Evolutionary conservation across 2,113 vertebrate species (phyloP).

Genomic region (Indicator maculatus): DNA sequence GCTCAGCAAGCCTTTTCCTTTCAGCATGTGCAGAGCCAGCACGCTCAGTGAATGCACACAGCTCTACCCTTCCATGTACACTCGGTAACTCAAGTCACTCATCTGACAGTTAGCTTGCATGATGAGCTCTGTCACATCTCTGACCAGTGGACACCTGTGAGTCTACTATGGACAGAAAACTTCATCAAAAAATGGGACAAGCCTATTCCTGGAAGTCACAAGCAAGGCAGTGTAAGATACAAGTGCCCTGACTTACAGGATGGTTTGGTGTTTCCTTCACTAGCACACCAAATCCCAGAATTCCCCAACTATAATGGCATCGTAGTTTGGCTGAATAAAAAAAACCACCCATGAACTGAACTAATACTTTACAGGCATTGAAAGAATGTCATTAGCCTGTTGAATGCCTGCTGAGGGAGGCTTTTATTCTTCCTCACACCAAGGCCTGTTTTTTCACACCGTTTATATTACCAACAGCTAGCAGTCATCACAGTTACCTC

Average conservation of each 20-base stretch:
- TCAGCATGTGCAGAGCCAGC: fast-evolving
- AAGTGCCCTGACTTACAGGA: background rate
- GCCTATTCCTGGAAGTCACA: background rate
- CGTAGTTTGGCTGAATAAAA: background rate
- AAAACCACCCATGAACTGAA: background rate
- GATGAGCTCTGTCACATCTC: fast-evolving
- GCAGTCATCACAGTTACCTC: background rate
- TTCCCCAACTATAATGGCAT: background rate
- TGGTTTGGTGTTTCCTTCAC: background rate
- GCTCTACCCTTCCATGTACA: background rate
- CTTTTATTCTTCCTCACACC: background rate
- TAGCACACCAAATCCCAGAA: background rate
- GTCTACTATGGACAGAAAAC: background rate
- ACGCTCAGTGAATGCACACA: background rate
- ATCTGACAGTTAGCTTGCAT: background rate
- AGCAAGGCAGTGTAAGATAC: background rate
- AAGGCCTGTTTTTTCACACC: background rate
- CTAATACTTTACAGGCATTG: fast-evolving
- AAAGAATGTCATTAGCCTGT: fast-evolving
- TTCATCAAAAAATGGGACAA: background rate
- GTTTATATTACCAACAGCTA: background rate
- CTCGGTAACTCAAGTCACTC: background rate
- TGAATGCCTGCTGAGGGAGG: background rate
- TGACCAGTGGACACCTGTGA: background rate
- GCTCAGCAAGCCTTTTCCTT: background rate